phyloP scores from a whole-genome alignment of 30 jellyfish, hydroid and myxozoan species.

The Catostylus mosaicus region DNA sequence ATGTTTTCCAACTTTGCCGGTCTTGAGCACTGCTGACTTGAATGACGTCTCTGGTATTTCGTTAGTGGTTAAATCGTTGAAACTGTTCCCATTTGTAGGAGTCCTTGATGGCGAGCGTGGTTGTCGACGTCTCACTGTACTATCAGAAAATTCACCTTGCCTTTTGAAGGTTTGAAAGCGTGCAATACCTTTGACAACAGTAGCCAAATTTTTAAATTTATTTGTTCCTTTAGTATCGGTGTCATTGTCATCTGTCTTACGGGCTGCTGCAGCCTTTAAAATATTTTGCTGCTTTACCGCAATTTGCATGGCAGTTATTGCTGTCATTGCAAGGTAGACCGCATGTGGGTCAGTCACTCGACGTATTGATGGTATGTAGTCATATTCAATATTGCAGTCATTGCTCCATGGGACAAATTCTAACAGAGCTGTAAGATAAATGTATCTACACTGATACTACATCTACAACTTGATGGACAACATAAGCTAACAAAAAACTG shows the following conservation, averaged over 20 bases:
- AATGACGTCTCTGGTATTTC: neutral
- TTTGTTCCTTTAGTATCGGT: too few relatives aligned
- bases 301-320: conserved; percentile 40
- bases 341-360: conserved; percentile 31
- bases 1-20: neutral
- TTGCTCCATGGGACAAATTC: conserved; percentile 1
- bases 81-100: neutral
- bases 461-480: neutral
- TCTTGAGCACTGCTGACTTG: neutral
- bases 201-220: neutral
- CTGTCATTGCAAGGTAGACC: conserved; percentile 39
- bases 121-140: neutral
- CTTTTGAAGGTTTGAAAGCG: neutral
- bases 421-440: conserved; percentile 19
- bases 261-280: neutral
- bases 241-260: neutral
- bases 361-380: conserved; percentile 43
- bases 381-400: neutral
- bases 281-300: conserved; percentile 28
- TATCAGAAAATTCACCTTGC: neutral
- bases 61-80: neutral
- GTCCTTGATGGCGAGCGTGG: neutral
- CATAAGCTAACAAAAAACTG: neutral
- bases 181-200: neutral
- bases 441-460: conserved; percentile 20